Base-by-base conservation (phyloP, 2,797 vertebrate genomes). In the Myripristis jacobus region DNA sequence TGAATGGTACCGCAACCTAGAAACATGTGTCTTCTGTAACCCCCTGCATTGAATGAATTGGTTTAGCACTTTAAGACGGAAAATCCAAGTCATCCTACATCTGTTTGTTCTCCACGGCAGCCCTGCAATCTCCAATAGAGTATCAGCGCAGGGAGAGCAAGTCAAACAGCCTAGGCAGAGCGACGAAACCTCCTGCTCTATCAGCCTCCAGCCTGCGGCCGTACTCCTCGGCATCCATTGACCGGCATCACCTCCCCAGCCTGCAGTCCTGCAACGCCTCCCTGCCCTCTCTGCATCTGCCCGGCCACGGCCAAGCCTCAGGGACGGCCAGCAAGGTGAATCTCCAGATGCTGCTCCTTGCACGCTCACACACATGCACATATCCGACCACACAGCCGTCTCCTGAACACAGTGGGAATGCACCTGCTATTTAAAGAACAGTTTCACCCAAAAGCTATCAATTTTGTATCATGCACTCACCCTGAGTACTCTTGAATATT, bases 61-160 rank as follows among this genome's bases (percentile, higher is more conserved):
- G 16, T 64, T 15, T 8, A 22, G 10, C 15, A 15, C 15, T 4
- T 12, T 38, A 13, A 38, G 8, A 34, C 10, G 6, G 6, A 38
- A n/a, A 1, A 47, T 48, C n/a, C 2, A 1, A 19, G n/a, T 22
- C 21, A 50, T 21, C 16, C 24, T 54, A 65, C 59, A 27, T 62
- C 41, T 72, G 44, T 34, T n/a, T 73, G 53, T 71, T 54, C 53
- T 63, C 50, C 38, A 2, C 70, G 58, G 59, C 22, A 97, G 96
- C 96, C 6, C 88, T 97, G 54, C 96, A 97, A 88, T 97, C 96
- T 3, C 96, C 96, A 0, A 97, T 97, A 57, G 96, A 97, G 81
- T 97, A 97, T 89, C 96, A 97, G 80, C 95, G 95, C n/a, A 87
- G 86, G 53, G 96, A 96, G 79, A 94, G 92, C 81, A 95, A 95